phyloP scores from a whole-genome alignment of 2,797 vertebrate genomes.

The Esox lucius region DNA sequence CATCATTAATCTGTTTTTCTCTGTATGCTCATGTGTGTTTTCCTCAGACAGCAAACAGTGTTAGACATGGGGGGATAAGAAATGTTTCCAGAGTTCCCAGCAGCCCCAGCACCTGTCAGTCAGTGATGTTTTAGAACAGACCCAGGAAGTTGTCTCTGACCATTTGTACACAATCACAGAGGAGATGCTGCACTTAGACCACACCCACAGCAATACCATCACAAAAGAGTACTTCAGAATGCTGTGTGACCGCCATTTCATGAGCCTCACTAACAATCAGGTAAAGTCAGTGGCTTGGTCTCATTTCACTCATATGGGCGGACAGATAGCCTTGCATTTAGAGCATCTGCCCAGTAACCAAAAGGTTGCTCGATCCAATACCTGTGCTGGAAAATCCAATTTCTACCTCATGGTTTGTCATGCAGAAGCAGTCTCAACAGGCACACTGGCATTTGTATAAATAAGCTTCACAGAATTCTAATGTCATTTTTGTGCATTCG shows the following conservation, averaged over 20 bases:
- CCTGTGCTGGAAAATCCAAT: neutral
- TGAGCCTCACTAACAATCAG: constrained; percentile 73
- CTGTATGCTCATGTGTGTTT: constrained; percentile 6
- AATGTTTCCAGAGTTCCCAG: constrained; percentile 17
- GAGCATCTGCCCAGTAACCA: too few relatives aligned
- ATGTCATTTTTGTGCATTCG: constrained; percentile 34
- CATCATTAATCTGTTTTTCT: neutral
- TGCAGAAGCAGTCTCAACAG: constrained; percentile 38
- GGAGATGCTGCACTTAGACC: constrained; percentile 64
- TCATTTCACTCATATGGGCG: neutral
- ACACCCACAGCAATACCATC: constrained; percentile 39
- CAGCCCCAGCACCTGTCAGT: constrained; percentile 34
- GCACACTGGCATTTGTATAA: constrained; percentile 36
- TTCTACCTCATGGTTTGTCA: constrained; percentile 33
- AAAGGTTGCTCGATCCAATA: too few relatives aligned
- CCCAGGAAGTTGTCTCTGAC: constrained; percentile 42
- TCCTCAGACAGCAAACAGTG: constrained; percentile 62
- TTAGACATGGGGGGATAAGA: constrained; percentile 65
- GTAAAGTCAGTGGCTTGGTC: constrained; percentile 43
- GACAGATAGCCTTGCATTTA: too few relatives aligned
- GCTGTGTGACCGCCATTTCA: constrained; percentile 63
- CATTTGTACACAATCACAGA: constrained; percentile 47
- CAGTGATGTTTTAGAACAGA: constrained; percentile 43
- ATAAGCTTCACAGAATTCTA: constrained; percentile 28
- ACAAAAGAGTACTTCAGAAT: constrained; percentile 70